Percentiles rank a stretch among this genome's conserved stretches.
Evolutionary conservation across 1,140 invertebrate species (phyloP).

Genomic region (Euura lappo): DNA sequence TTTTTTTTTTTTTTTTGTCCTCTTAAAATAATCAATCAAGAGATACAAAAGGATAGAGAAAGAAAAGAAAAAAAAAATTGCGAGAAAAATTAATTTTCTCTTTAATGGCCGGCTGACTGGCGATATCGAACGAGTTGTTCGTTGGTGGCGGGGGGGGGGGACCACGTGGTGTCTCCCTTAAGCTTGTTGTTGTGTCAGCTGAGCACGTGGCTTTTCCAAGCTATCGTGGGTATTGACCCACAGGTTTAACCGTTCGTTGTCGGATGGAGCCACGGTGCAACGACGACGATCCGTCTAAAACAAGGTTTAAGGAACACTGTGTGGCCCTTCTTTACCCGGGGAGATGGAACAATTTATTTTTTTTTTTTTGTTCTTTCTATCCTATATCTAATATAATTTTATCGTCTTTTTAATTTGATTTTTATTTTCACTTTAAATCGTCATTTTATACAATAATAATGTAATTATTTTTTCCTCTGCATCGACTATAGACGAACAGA

Average conservation of each 20-base stretch:
- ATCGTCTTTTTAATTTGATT: neutral
- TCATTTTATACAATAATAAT: neutral
- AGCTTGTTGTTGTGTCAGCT: conserved; percentile 1
- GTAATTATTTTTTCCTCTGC: neutral
- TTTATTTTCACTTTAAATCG: neutral
- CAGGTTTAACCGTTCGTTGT: neutral
- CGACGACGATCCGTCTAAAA: neutral
- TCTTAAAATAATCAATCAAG: neutral
- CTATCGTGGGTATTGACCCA: neutral
- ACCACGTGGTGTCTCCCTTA: neutral
- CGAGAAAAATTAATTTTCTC: neutral
- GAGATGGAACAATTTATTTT: neutral
- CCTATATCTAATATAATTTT: neutral
- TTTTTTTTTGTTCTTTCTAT: neutral
- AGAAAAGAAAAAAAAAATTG: neutral
- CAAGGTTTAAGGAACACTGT: neutral
- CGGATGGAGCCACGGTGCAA: neutral
- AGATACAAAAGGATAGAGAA: no score
- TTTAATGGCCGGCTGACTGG: neutral
- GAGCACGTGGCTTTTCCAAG: neutral
- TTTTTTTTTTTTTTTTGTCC: neutral
- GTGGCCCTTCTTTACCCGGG: neutral
- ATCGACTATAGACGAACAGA: neutral
- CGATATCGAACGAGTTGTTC: neutral
- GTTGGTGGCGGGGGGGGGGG: no score